Evolutionary conservation across 2,113 vertebrate genomes (phyloP), one percentile per base, ranked within the genome.

Genomic region (Colaptes auratus): DNA sequence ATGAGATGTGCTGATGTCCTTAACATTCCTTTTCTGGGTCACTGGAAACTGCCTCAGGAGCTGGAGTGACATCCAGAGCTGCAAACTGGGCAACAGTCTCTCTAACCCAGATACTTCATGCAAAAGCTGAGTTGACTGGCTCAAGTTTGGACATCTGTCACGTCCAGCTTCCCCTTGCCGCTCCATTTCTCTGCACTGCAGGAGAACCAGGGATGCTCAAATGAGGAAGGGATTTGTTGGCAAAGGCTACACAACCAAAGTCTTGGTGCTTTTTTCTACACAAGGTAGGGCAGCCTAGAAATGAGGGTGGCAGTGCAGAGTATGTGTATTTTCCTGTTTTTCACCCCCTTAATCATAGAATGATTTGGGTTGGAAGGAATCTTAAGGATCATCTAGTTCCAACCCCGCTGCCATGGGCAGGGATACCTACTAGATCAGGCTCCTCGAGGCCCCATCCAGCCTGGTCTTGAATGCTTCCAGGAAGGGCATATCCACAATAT

Each of bases 41-140:
- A 61, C 65, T 86, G 92, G 76, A 35, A 83, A 92, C 58, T 84
- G 92, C 95, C 93, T 86, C 36, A 21, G 96, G 96, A 96, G 65
- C 48, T 72, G 66, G 74, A 84, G 81, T 1, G 27, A 85, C 48
- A 84, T 81, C 91, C 81, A 86, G 96, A 92, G 73, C 73, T 88
- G 65, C 53, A 64, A 77, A 88, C 9, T 69, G 93, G 90, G 58
- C 93, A 93, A 52, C 1, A 2, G 58, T 33, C 60, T 94, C 48
- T 86, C 48, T 95, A 96, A 96, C 88, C 80, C 88, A 96, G 76
- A 95, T 93, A 90, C 7, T 64, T 21, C 7, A 6, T 53, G 71
- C 53, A 71, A 39, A 33, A 85, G 1, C 89, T 90, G 94, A 73
- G 74, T 58, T 50, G 91, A n/a, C n/a, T 65, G 76, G 72, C 82